These are phyloP conservation scores for Tigriopus japonicus DNA, from an alignment of 1,140 invertebrate species.

Conservation along the genomic window DNA sequence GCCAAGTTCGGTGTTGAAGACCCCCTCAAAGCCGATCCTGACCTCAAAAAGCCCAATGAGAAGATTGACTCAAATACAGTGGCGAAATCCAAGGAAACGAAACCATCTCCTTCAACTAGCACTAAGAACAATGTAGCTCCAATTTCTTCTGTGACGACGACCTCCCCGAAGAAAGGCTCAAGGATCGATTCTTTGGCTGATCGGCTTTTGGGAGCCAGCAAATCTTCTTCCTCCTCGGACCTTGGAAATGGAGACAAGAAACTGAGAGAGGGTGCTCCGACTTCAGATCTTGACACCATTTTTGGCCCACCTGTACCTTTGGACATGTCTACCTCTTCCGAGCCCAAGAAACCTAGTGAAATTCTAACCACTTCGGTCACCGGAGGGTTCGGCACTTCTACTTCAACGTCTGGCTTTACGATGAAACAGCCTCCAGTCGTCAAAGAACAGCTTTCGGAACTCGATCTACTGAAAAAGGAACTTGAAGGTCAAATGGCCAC, in stretches of 20 bases:
- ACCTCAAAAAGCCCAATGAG: too few relatives aligned
- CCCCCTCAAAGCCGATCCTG: too few relatives aligned
- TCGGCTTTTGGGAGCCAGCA: background rate
- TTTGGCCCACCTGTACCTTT: conserved; percentile 7
- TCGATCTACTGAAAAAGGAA: too few relatives aligned
- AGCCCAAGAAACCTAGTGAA: background rate
- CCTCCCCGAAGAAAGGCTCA: background rate
- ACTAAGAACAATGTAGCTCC: background rate
- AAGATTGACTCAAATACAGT: too few relatives aligned
- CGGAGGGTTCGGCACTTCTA: background rate
- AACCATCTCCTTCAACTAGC: too few relatives aligned
- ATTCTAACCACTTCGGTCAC: background rate
- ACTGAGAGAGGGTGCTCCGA: too few relatives aligned
- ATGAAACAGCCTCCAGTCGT: background rate
- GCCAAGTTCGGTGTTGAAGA: too few relatives aligned
- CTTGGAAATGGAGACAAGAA: too few relatives aligned
- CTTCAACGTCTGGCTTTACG: background rate
- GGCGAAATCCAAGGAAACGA: too few relatives aligned
- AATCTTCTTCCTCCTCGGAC: background rate
- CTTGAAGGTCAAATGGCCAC: background rate
- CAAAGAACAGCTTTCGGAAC: too few relatives aligned
- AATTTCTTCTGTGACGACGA: background rate
- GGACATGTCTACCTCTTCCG: background rate
- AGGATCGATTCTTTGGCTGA: conserved; percentile 1
- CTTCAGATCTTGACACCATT: background rate